Base-by-base conservation (phyloP, 2,888 invertebrate species). In the Actias luna region DNA sequence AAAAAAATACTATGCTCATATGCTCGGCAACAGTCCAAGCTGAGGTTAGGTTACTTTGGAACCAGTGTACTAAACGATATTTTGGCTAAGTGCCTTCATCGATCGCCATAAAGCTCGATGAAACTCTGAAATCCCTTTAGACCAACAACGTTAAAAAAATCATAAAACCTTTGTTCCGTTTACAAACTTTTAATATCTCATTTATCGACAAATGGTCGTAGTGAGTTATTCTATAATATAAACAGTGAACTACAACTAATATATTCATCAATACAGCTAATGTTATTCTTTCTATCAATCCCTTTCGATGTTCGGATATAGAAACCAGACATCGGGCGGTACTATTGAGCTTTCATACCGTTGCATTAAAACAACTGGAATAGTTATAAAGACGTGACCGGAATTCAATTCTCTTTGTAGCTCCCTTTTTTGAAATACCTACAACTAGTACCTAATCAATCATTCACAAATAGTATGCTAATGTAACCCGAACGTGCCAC, bases 291-390 rank as follows among this genome's bases (percentile, higher is more conserved):
- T 84, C 78, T 81, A 77, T 73, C 67, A 67, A 64, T 67, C 74
- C 78, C 78, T 79, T 83, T 78, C 76, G 82, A 75, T 69, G 75
- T 71, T 83, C 79, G 66, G 77, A 83, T 87, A 80, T 83, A 85
- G 83, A 87, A 84, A 82, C 78, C 78, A 83, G 86, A 88, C 86
- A 85, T 73, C 64, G 71, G 67, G 76, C 76, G 74, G 73, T 68
- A 65, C 73, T 78, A 78, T 78, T 78, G 77, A 75, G 67, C 68
- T 65, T 75, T 72, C 66, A 69, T 65, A 73, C 64, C 72, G 64
- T 71, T 64, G 75, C 73, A 67, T 72, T 76, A 77, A 65, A 73
- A 65, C 67, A 67, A 64, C 74, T 78, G 67, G 80, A 84, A 55
- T 55, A 55, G 55, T 55, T 55, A 55, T 29, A 29, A n/a, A 27